These are phyloP conservation scores for Xestia sexstrigata DNA, from an alignment of 2,888 invertebrate species.

Conservation along the genomic window DNA sequence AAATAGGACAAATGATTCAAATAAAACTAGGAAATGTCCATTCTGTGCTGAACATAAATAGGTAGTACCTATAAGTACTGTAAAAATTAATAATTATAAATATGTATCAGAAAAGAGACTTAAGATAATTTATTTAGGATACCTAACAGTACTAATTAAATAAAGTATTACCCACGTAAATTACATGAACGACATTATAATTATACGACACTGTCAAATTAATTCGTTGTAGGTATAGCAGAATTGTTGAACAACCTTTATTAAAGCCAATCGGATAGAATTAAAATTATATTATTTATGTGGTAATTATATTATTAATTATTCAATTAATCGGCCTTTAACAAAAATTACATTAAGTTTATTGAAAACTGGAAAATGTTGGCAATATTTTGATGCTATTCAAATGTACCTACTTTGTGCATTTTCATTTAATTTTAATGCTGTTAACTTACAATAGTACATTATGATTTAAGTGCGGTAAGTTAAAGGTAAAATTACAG, in stretches of 20 bases:
- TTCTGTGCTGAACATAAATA: background rate
- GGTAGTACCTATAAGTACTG: background rate
- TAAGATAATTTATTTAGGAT: no score
- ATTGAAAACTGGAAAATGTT: background rate
- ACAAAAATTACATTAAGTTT: background rate
- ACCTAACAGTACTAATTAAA: slow-evolving; percentile 5
- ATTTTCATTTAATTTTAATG: background rate
- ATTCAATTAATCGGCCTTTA: no score
- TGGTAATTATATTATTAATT: no score
- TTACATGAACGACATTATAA: slow-evolving; percentile 1
- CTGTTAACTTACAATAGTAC: background rate
- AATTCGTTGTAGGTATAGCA: slow-evolving; percentile 22
- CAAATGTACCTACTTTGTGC: background rate
- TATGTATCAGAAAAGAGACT: slow-evolving; percentile 3
- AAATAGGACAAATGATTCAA: background rate
- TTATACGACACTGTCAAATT: slow-evolving; percentile 25
- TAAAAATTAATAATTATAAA: background rate
- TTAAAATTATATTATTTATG: slow-evolving; percentile 14
- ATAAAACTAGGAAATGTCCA: background rate
- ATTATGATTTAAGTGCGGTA: no score
- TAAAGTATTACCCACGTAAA: background rate
- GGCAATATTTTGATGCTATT: background rate
- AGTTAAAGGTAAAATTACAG: no score
- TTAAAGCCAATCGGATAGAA: background rate
- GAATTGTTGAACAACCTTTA: slow-evolving; percentile 6